A percentile compares a stretch with the other conserved stretches of the same genome.
Conservation (phyloP, 2,888 invertebrate species). For the Eulithis testata region DNA sequence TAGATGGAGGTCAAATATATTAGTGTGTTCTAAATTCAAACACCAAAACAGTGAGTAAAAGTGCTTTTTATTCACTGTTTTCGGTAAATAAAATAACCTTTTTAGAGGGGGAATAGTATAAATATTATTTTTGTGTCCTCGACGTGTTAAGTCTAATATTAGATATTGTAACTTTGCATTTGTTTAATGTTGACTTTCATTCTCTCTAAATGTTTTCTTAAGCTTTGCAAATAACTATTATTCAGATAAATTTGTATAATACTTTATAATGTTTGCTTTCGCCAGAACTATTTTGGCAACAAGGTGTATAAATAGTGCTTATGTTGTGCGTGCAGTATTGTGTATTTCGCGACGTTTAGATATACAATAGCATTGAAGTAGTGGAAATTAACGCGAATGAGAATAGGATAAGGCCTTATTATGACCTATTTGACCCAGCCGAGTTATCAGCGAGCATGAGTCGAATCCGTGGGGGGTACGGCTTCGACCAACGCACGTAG, state of each 20-base stretch:
- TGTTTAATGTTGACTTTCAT: slow-evolving; percentile 1
- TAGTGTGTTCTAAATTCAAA: no score
- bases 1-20: no score
- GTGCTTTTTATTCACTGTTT: no score
- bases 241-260: neutral
- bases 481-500: slow-evolving; percentile 44
- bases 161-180: neutral
- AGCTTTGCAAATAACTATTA: neutral
- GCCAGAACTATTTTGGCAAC: slow-evolving; percentile 1
- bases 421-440: slow-evolving; percentile 55
- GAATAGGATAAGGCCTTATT: slow-evolving; percentile 51
- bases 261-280: slow-evolving; percentile 1
- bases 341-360: slow-evolving; percentile 4
- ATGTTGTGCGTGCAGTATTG: neutral
- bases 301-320: slow-evolving; percentile 1
- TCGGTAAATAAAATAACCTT: no score
- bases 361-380: slow-evolving; percentile 25
- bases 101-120: no score
- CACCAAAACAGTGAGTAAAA: no score
- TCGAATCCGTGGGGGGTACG: slow-evolving; percentile 76
- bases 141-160: neutral
- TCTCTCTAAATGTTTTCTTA: neutral
- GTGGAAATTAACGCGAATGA: slow-evolving; percentile 58
- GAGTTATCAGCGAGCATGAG: slow-evolving; percentile 70
- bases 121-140: no score